A percentile compares a stretch with the other conserved stretches of the same genome.
Conservation (phyloP, 2,797 vertebrate species). For the Gambusia yucatana region DNA sequence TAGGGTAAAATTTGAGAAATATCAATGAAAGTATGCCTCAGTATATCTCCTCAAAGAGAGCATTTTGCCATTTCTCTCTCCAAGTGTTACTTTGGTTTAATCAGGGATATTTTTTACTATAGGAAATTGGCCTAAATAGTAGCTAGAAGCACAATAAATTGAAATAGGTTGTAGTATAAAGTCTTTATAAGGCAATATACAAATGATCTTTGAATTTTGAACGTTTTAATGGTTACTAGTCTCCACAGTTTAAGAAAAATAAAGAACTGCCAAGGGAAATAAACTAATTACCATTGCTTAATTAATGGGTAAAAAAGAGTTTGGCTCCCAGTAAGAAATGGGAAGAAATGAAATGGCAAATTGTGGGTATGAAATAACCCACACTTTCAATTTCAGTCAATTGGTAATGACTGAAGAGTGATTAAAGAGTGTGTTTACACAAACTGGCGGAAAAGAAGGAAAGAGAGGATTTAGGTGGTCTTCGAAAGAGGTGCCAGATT, state of each 20-base stretch:
- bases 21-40: neutral
- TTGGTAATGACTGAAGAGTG: neutral
- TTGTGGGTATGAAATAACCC: neutral
- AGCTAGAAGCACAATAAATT: neutral
- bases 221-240: neutral
- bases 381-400: too few species aligned
- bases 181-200: neutral
- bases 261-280: neutral
- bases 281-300: neutral
- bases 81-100: neutral
- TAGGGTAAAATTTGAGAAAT: neutral
- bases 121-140: neutral
- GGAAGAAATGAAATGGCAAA: neutral
- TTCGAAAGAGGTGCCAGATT: slow-evolving; percentile 53
- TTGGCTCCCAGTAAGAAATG: neutral
- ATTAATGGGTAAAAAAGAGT: neutral
- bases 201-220: neutral
- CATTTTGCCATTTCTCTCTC: neutral
- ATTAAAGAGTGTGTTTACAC: slow-evolving; percentile 30
- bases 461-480: slow-evolving; percentile 34
- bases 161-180: neutral
- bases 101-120: neutral
- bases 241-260: neutral
- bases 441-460: slow-evolving; percentile 32
- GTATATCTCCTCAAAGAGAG: neutral